These are phyloP conservation scores for Parotocinclus haroldoi DNA, from an alignment of 2,797 vertebrate genomes.

Conservation along the genomic window DNA sequence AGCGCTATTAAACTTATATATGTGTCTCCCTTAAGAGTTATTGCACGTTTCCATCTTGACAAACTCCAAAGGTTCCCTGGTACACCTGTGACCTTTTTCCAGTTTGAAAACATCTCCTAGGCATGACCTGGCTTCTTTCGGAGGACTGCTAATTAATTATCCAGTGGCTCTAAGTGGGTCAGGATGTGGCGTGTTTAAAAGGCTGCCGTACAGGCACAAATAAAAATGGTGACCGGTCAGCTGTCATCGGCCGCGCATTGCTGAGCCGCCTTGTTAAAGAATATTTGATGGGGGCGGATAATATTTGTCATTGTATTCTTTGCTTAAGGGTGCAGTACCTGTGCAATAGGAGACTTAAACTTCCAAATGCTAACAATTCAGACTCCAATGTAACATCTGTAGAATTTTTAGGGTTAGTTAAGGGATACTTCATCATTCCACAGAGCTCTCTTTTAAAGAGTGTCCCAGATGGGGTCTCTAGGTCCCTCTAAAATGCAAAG, in stretches of 20 bases:
- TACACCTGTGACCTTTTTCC: conserved; percentile 52
- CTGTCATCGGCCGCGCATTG: not conserved
- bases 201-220: conserved; percentile 28
- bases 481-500: conserved; percentile 27
- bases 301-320: not conserved
- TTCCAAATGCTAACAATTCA: not conserved
- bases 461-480: conserved; percentile 26
- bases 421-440: not conserved
- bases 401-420: not conserved
- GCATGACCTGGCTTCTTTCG: conserved; percentile 27
- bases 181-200: conserved; percentile 37
- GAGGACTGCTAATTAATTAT: conserved; percentile 35
- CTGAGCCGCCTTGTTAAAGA: conserved; percentile 18
- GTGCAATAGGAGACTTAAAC: no score
- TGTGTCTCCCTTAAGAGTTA: conserved; percentile 44
- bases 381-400: not conserved
- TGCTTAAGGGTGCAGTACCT: not conserved
- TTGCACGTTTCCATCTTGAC: conserved; percentile 55
- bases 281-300: conserved; percentile 3
- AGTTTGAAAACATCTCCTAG: conserved; percentile 43
- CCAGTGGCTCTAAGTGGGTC: conserved; percentile 36
- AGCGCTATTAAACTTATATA: conserved; percentile 53
- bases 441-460: not conserved
- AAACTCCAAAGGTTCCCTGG: conserved; percentile 37
- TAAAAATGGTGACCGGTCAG: conserved; percentile 38